Conservation (phyloP, 2,888 invertebrate genomes). For the Lithophane semibrunnea region DNA sequence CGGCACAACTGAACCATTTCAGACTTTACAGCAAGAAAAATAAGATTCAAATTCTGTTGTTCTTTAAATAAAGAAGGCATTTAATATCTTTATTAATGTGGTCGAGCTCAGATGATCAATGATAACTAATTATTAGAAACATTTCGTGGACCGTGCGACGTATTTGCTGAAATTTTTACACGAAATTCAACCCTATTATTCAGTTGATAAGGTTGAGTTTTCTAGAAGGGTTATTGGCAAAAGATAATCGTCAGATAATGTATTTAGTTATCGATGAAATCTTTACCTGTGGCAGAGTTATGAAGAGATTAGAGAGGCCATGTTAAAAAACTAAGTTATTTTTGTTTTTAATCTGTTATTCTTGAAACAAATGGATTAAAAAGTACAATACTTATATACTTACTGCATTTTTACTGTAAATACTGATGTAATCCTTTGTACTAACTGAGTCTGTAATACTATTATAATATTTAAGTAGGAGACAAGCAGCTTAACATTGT, state of each 20-base stretch:
- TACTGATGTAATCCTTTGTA: constrained; percentile 32
- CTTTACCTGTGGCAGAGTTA: constrained; percentile 70
- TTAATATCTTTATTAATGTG: constrained; percentile 71
- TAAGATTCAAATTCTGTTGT: constrained; percentile 37
- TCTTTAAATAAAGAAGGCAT: constrained; percentile 63
- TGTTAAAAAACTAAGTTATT: constrained; percentile 12
- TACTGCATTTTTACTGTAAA: constrained; percentile 17
- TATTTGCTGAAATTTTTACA: constrained; percentile 28
- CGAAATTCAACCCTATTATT: constrained; percentile 39
- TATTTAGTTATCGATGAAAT: constrained; percentile 87
- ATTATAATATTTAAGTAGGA: constrained; percentile 7
- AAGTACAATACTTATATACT: neutral
- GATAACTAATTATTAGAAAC: constrained; percentile 70
- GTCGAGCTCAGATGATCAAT: constrained; percentile 70
- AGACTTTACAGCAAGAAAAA: neutral
- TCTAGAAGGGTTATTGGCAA: constrained; percentile 66
- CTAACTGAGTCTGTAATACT: neutral
- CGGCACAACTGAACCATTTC: constrained; percentile 19
- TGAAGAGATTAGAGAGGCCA: constrained; percentile 62
- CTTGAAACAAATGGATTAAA: constrained; percentile 38
- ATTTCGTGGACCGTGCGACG: constrained; percentile 66
- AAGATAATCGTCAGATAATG: constrained; percentile 87
- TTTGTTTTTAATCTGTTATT: constrained; percentile 28
- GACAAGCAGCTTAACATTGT: constrained; percentile 1
- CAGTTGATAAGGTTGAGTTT: constrained; percentile 8